phyloP scores from a whole-genome alignment of 2,797 vertebrate species.

The Halcyon leucocephala region DNA sequence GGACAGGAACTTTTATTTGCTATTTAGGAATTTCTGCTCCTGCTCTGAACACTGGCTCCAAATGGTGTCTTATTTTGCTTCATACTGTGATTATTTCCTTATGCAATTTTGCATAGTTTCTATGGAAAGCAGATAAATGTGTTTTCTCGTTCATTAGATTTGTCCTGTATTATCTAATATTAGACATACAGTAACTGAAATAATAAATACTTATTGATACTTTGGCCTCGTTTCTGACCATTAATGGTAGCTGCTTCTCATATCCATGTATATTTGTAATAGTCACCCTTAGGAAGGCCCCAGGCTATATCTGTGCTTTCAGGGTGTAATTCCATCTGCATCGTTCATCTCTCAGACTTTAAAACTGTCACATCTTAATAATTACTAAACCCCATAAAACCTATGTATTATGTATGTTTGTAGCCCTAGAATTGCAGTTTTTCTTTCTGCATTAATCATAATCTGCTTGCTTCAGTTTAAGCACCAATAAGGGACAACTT shows the following conservation, averaged over 20 bases:
- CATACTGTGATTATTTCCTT: neutral
- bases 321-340: neutral
- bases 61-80: neutral
- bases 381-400: neutral
- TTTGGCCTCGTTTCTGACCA: neutral
- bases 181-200: neutral
- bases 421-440: neutral
- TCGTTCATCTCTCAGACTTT: neutral
- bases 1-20: neutral
- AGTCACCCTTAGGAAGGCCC: neutral
- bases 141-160: neutral
- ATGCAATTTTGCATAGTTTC: neutral
- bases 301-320: neutral
- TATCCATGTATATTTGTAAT: neutral
- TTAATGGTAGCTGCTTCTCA: neutral
- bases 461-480: neutral
- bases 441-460: neutral
- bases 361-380: neutral
- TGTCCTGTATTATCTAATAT: neutral
- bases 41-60: neutral
- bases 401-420: neutral
- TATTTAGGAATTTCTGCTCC: neutral
- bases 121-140: fast-evolving
- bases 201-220: neutral
- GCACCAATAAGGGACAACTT: neutral